Evolutionary conservation across 1,140 invertebrate species (phyloP), one percentile per base, ranked within the genome.

Genomic region (Lordiphosa clarofinis): DNA sequence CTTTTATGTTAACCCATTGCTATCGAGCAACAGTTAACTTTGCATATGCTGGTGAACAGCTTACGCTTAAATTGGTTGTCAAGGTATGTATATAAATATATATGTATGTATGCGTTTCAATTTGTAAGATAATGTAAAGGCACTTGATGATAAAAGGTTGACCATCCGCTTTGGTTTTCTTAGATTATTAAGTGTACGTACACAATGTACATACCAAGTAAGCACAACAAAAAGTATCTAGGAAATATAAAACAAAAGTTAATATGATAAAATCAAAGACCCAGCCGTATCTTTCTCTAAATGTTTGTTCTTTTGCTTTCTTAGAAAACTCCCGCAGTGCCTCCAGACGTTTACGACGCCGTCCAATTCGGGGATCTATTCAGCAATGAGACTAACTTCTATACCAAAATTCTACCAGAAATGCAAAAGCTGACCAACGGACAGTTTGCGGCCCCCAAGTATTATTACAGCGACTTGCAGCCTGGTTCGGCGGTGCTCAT

Each of bases 1-100:
- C 86, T 4, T 88, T 79, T 19, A 88, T 88, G 86, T 35, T 87
- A 19, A 88, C 86, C 4, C 44, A 24, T 0, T 88, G 86, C 54
- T 88, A 81, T 54, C 36, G 74, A 0, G 67, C 74, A 0, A 56
- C 39, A 0, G 49, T 88, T 0, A 53, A 39, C n/a, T 72, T 86
- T 44, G 46, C 61, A 11, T 84, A 69, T 21, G 60, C 60, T 2
- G 65, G 56, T 0, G 10, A 63, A 3, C 31, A 46, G 11, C 6
- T 39, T 0, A 46, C 56, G n/a, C 48, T 24, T 1, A 84, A 70
- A 44, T 28, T 87, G 15, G 68, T 87, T 24, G 59, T 88, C 7
- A 88, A 88, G 78, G 86, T 86, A 60, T 13, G 10, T 31, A 31
- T 1, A 31, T 31, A 31, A 1, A 31, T 31, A 31, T 0, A 31